Base-by-base conservation (phyloP, 1,140 invertebrate species). In the Drosophila miranda region DNA sequence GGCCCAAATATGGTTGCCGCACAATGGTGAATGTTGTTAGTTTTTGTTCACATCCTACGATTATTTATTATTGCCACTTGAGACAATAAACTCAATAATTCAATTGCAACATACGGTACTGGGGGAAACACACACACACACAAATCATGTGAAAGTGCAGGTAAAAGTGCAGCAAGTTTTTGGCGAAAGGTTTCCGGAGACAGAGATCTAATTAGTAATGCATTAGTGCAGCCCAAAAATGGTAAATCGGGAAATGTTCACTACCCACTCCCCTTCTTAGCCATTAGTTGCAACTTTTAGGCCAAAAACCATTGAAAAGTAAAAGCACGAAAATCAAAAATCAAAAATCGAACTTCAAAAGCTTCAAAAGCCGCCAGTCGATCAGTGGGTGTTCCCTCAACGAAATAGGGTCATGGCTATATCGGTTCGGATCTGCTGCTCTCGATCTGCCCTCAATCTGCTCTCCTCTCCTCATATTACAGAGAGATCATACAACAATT, bases 21-120 rank as follows among this genome's bases (percentile, higher is more conserved):
- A 86, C 79, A 83, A 83, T 83, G 81, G 80, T 86, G 81, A 83
- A 86, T 83, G 80, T 60, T 57, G 70, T 52, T 44, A 44, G n/a
- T 55, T 41, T 21, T 55, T 44, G 28, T 64, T 55, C 64, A 73
- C 69, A 63, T 73, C 59, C 73, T 58, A 45, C 64, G 72, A 83
- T 83, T 83, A 83, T 83, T 83, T 83, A 83, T 83, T 83, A 86
- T 80, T 79, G 76, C 78, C 74, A 75, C 69, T 78, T 68, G 56
- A 74, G 54, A 74, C 66, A 49, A 74, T 84, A 75, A 69, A 83
- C 53, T 78, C 80, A 79, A 82, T 82, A 82, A 79, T 60, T 83
- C 76, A 80, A 72, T 56, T 72, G 57, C 70, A 63, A 34, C 30
- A 34, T 28, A 28, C 6, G 28, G 28, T 19, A 7, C 7, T 1